Percentiles rank a stretch among this genome's conserved stretches.
These are phyloP conservation scores for Enteromius trimaculatus DNA, from an alignment of 2,797 vertebrate genomes.

Conservation along the genomic window DNA sequence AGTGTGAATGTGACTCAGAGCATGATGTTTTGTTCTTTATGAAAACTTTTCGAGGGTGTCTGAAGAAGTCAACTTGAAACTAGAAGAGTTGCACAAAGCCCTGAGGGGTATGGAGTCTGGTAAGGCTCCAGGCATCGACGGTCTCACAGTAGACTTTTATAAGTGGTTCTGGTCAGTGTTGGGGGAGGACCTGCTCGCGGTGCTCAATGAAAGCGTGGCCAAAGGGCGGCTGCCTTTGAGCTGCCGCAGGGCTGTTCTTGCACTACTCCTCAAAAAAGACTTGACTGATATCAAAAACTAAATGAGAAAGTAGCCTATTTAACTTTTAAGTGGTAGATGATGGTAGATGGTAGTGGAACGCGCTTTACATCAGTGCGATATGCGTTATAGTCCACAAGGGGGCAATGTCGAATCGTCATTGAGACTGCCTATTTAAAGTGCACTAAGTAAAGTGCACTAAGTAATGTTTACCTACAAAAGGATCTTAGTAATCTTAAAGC, in stretches of 20 bases:
- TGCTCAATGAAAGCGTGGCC: neutral
- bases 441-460: neutral
- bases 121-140: neutral
- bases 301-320: slow-evolving; percentile 35
- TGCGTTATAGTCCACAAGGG: neutral
- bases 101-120: neutral
- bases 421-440: neutral
- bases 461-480: neutral
- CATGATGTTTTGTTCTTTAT: too few species aligned
- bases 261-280: too few species aligned
- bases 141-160: neutral
- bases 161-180: neutral
- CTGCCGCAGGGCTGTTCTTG: too few species aligned
- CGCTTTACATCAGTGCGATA: too few species aligned
- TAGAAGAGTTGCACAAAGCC: too few species aligned
- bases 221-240: neutral
- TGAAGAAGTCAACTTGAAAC: too few species aligned
- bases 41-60: too few species aligned
- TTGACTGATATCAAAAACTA: neutral
- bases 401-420: slow-evolving; percentile 22
- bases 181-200: too few species aligned
- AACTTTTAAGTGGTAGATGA: slow-evolving; percentile 4
- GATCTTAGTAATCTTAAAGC: neutral
- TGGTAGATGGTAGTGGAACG: too few species aligned
- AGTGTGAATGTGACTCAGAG: too few species aligned